Conservation (phyloP, 2,797 vertebrate genomes). For the Leptatherina wallacei region DNA sequence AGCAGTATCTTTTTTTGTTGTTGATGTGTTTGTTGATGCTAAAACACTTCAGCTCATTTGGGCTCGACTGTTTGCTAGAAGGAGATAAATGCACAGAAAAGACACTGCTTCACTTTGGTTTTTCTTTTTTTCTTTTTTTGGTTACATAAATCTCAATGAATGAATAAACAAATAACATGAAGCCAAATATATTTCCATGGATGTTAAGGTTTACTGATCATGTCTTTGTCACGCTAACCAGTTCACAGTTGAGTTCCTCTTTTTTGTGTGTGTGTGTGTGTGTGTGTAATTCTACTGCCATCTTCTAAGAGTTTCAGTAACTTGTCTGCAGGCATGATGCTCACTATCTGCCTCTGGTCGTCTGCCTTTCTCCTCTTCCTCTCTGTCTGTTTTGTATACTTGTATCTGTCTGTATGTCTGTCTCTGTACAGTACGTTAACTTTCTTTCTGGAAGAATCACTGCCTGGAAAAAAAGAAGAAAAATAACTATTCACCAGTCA, state of each 20-base stretch:
- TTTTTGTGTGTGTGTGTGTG: constrained; percentile 24
- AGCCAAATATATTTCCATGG: constrained; percentile 85
- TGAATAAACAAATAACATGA: constrained; percentile 83
- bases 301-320: constrained; percentile 72
- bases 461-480: constrained; percentile 63
- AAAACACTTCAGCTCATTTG: constrained; percentile 32
- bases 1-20: constrained; percentile 66
- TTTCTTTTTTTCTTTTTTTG: constrained; percentile 36
- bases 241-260: constrained; percentile 60
- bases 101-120: constrained; percentile 63
- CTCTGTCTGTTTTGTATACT: constrained; percentile 67
- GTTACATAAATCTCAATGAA: constrained; percentile 68
- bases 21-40: constrained; percentile 25
- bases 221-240: constrained; percentile 60
- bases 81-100: constrained; percentile 35
- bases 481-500: constrained; percentile 60
- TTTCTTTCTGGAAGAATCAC: constrained; percentile 80
- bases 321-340: constrained; percentile 76
- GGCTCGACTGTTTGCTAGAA: constrained; percentile 38
- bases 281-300: constrained; percentile 82
- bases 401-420: constrained; percentile 69
- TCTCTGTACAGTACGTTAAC: constrained; percentile 69
- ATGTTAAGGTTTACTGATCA: constrained; percentile 77
- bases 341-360: constrained; percentile 68
- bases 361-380: constrained; percentile 67